Percentiles rank a stretch among this genome's conserved stretches.
These are phyloP conservation scores for Hypomecis atomaria DNA, from an alignment of 2,888 invertebrate genomes.

Conservation along the genomic window DNA sequence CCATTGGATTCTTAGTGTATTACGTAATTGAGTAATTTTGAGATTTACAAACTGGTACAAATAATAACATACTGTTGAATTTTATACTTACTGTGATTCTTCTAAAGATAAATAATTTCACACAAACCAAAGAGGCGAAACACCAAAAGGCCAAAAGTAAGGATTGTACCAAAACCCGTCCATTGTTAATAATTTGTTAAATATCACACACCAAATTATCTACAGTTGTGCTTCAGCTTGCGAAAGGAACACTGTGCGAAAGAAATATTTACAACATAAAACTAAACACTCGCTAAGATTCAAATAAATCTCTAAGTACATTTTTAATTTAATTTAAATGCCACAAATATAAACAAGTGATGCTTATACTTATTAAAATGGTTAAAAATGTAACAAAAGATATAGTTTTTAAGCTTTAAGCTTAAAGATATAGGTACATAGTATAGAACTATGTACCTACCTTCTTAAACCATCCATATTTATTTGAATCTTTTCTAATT, in stretches of 20 bases:
- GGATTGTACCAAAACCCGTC: conserved; percentile 35
- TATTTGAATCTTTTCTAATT: no score
- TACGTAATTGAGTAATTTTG: no score
- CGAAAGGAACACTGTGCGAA: conserved; percentile 28
- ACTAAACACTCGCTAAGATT: conserved; percentile 29
- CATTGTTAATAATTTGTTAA: conserved; percentile 44
- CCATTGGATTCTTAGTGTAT: no score
- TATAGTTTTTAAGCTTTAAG: no score
- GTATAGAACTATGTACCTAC: no score
- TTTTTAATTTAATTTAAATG: no score
- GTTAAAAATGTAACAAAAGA: no score
- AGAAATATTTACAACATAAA: conserved; percentile 29
- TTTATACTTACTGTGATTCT: conserved; percentile 2
- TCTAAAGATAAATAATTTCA: neutral
- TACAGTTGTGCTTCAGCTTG: conserved; percentile 29
- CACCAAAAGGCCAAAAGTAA: conserved; percentile 29
- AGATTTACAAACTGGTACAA: neutral
- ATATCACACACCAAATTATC: conserved; percentile 35
- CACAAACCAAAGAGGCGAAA: conserved; percentile 26
- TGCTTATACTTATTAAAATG: no score
- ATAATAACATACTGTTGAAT: neutral
- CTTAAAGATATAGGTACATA: no score
- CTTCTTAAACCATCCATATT: no score
- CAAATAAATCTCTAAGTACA: conserved; percentile 7
- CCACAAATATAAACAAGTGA: no score